A percentile compares a stretch with the other conserved stretches of the same genome.
These are phyloP conservation scores for Prostheceraeus crozeri DNA, from an alignment of 2,888 invertebrate species.

Conservation along the genomic window DNA sequence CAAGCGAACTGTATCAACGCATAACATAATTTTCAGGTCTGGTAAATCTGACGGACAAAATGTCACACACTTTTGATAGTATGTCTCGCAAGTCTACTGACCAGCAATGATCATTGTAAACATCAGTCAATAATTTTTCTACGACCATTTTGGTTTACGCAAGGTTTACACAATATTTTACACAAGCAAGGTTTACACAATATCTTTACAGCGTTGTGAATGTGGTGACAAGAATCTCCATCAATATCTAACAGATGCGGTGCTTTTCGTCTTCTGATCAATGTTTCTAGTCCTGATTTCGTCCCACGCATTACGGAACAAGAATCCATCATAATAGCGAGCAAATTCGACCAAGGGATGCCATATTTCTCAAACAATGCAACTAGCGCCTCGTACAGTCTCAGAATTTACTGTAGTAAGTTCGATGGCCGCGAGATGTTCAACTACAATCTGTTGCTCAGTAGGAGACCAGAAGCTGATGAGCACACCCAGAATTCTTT, in stretches of 20 bases:
- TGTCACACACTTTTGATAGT: slow-evolving; percentile 28
- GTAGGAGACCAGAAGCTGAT: background rate
- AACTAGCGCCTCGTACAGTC: background rate
- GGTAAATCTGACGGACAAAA: slow-evolving; percentile 33
- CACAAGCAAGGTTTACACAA: no score
- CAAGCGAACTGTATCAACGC: slow-evolving; percentile 3
- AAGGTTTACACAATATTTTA: no score
- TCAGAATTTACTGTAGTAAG: slow-evolving; percentile 12
- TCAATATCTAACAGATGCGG: slow-evolving; percentile 39
- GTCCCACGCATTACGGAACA: slow-evolving; percentile 32
- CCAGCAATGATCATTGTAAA: slow-evolving; percentile 38
- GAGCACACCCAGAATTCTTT: background rate
- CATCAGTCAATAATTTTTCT: slow-evolving; percentile 35
- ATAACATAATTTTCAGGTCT: no score
- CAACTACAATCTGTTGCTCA: slow-evolving; percentile 9
- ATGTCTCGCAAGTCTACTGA: slow-evolving; percentile 36
- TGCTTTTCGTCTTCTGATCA: slow-evolving; percentile 13
- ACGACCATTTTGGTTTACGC: slow-evolving; percentile 25
- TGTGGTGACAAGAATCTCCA: slow-evolving; percentile 40
- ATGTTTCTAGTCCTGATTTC: slow-evolving; percentile 29
- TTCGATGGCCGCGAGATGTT: slow-evolving; percentile 10
- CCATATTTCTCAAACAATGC: slow-evolving; percentile 14
- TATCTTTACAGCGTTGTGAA: slow-evolving; percentile 38
- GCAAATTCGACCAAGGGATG: slow-evolving; percentile 31
- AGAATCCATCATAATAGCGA: slow-evolving; percentile 33